Base-by-base conservation (phyloP, 2,888 invertebrate genomes). In the Phorcus lineatus region DNA sequence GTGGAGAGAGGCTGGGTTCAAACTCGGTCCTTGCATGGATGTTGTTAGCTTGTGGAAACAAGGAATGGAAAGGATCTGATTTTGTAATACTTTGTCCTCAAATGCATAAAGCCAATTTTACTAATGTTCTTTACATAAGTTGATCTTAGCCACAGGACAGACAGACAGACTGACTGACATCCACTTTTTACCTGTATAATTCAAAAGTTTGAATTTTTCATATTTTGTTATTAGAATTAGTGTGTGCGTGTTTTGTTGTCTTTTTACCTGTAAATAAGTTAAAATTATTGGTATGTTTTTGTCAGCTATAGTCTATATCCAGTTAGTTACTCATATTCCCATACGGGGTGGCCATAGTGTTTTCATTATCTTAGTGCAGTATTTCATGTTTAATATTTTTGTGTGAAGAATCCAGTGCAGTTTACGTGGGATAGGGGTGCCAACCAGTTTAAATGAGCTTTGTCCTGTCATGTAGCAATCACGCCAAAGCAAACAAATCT, bases 191-290 rank as follows among this genome's bases (percentile, higher is more conserved):
- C 62, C 62, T 81, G 78, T 81, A 77, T 55, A 74, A 70, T 36
- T 76, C 40, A 74, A 55, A 75, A 67, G 70, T 81, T 82, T 80
- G 74, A 77, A 74, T 80, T 76, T 62, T 74, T 75, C 77, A 47
- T 66, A 76, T 75, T 78, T 81, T 82, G 78, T 82, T 82, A 81
- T 70, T 81, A 80, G 82, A 82, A 80, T 82, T 82, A 81, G 82
- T 77, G 80, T 82, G 82, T 74, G 77, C 70, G 77, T 67, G 55
- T 67, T 74, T 77, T 74, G 77, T 77, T 70, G 70, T 77, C 79
- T 31, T 81, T 81, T 81, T 81, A 77, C 74, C 79, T 81, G 81
- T 76, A 76, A 76, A 76, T 76, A 76, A 76, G 76, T 76, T 76
- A 76, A 76, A 76, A 77, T 79, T 81, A 81, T 81, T 79, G 66